Evolutionary conservation across 2,888 invertebrate genomes (phyloP).

Genomic region (Aelia acuminata): DNA sequence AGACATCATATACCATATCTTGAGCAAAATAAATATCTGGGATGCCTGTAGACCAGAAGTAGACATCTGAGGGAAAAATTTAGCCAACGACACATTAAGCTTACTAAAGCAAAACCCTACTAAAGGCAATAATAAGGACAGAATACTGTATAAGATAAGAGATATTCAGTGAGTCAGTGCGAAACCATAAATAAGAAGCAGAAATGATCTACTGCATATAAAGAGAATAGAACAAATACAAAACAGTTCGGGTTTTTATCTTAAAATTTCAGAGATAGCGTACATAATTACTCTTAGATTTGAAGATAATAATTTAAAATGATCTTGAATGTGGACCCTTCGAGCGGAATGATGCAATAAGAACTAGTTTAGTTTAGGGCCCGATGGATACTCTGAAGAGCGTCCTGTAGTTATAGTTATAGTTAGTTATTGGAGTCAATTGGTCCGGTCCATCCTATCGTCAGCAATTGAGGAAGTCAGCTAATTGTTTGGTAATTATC

Average conservation of each 20-base stretch:
- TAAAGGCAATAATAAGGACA: too few relatives aligned
- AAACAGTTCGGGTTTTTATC: not conserved
- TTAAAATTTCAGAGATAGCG: not conserved
- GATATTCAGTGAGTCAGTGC: too few relatives aligned
- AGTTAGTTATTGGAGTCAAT: constrained; percentile 41
- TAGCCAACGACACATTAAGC: too few relatives aligned
- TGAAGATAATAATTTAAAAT: not conserved
- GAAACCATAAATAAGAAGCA: too few relatives aligned
- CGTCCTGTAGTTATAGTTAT: not conserved
- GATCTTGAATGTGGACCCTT: not conserved
- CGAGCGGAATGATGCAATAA: not conserved
- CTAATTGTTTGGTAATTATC: constrained; percentile 30
- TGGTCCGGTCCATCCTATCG: not conserved
- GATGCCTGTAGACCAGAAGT: too few relatives aligned
- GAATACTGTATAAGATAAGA: too few relatives aligned
- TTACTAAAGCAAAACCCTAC: too few relatives aligned
- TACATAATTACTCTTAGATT: not conserved
- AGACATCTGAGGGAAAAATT: too few relatives aligned
- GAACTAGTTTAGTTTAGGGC: not conserved
- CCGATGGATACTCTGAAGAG: not conserved
- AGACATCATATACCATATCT: too few relatives aligned
- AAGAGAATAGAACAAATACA: not conserved
- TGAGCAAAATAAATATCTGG: too few relatives aligned
- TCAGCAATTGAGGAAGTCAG: not conserved
- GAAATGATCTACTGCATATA: not conserved